These are phyloP conservation scores for Agonopterix arenella DNA, from an alignment of 2,888 invertebrate genomes.

Conservation along the genomic window DNA sequence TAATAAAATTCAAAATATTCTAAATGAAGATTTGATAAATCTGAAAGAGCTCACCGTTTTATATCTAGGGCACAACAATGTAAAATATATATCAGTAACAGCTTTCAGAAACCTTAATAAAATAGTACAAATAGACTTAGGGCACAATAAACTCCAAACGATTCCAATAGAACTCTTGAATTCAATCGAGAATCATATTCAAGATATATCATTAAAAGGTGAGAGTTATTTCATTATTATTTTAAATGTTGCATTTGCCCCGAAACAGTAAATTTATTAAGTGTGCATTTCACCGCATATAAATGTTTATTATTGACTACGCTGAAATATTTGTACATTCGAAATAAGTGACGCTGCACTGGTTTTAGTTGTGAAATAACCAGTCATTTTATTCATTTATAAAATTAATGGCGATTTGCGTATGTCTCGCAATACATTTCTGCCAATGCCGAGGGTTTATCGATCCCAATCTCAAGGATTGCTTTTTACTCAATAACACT, in stretches of 20 bases:
- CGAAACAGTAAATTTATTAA: too few relatives aligned
- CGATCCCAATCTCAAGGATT: too few relatives aligned
- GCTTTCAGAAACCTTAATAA: constrained; percentile 88
- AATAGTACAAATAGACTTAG: constrained; percentile 86
- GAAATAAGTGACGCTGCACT: too few relatives aligned
- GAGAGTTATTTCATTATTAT: constrained; percentile 13
- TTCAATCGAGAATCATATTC: constrained; percentile 89
- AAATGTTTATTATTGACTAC: too few relatives aligned
- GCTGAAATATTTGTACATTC: too few relatives aligned
- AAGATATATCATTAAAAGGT: constrained; percentile 90
- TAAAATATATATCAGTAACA: constrained; percentile 86
- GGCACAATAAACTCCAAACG: constrained; percentile 87
- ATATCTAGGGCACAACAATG: constrained; percentile 88
- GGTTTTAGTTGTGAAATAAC: too few relatives aligned
- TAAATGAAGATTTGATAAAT: constrained; percentile 86
- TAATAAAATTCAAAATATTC: constrained; percentile 88
- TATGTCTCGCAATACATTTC: too few relatives aligned
- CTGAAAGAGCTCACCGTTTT: constrained; percentile 87
- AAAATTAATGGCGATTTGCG: too few relatives aligned
- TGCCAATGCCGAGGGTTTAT: too few relatives aligned
- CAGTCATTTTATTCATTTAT: too few relatives aligned
- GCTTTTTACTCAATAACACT: too few relatives aligned
- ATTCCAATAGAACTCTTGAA: constrained; percentile 87
- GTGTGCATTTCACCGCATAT: too few relatives aligned
- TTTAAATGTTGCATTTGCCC: neutral